Conservation (phyloP, 2,113 vertebrate genomes). For the Gallinago undulata region DNA sequence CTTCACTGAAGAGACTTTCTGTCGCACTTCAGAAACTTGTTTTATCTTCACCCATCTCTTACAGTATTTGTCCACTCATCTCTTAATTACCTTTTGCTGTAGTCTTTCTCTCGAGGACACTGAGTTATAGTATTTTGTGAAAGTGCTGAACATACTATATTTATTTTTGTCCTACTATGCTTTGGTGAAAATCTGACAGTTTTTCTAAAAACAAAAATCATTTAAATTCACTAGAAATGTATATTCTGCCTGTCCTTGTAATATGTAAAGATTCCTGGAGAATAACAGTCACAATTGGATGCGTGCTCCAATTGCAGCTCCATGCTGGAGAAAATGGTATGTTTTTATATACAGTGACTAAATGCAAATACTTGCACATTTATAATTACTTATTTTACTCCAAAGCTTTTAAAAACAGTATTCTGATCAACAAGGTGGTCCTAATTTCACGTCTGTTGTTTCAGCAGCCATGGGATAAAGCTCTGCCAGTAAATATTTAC, state of each 20-base stretch:
- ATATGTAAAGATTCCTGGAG: not conserved
- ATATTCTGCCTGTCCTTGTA: not conserved
- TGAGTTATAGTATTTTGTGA: fast-evolving
- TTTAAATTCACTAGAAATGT: slow-evolving; percentile 29
- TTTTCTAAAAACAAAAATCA: slow-evolving; percentile 13
- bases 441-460: not conserved
- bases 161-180: not conserved
- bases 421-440: not conserved
- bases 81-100: not conserved
- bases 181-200: not conserved
- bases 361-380: not conserved
- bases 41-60: not conserved
- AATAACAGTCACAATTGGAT: not conserved
- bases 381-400: not conserved
- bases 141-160: not conserved
- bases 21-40: slow-evolving; percentile 11
- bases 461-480: not conserved
- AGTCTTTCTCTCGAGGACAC: not conserved
- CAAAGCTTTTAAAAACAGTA: not conserved
- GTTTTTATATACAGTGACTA: not conserved
- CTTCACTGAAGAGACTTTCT: slow-evolving; percentile 52
- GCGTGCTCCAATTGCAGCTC: not conserved
- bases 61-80: not conserved
- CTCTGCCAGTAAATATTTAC: slow-evolving; percentile 22
- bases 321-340: not conserved